Evolutionary conservation across 2,888 invertebrate species (phyloP).

Genomic region (Brachyptera risi): DNA sequence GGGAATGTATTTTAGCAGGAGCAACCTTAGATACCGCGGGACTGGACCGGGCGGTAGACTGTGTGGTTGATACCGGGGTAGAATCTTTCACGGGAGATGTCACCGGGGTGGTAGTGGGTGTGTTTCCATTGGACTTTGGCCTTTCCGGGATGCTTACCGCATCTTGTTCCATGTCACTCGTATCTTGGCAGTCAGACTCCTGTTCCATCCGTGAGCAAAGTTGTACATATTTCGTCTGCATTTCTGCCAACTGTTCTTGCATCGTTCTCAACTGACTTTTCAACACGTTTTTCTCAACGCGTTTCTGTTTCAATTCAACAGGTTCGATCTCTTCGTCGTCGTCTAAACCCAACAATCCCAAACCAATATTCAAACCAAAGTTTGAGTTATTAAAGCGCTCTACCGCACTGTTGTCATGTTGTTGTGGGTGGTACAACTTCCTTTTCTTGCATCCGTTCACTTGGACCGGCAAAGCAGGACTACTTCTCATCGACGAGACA

Average conservation of each 20-base stretch:
- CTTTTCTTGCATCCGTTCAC: slow-evolving; percentile 94
- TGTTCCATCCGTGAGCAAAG: slow-evolving; percentile 81
- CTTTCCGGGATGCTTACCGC: slow-evolving; percentile 46
- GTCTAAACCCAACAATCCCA: slow-evolving; percentile 55
- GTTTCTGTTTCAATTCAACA: slow-evolving; percentile 75
- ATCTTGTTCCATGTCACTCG: slow-evolving; percentile 62
- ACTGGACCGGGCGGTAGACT: slow-evolving; percentile 39
- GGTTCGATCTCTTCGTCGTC: slow-evolving; percentile 73
- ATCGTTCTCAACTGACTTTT: slow-evolving; percentile 81
- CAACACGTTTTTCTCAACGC: slow-evolving; percentile 80
- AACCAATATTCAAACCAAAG: slow-evolving; percentile 54
- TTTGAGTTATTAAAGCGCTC: slow-evolving; percentile 56
- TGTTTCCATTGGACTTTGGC: slow-evolving; percentile 53
- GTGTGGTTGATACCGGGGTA: slow-evolving; percentile 25
- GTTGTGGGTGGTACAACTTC: slow-evolving; percentile 93
- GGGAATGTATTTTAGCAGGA: slow-evolving; percentile 56
- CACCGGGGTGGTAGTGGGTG: slow-evolving; percentile 37
- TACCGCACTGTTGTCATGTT: slow-evolving; percentile 68
- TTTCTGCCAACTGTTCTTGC: slow-evolving; percentile 85
- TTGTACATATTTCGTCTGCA: slow-evolving; percentile 88
- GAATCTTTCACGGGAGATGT: slow-evolving; percentile 37
- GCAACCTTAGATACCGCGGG: slow-evolving; percentile 57
- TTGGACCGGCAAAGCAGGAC: slow-evolving; percentile 69
- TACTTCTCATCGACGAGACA: slow-evolving; percentile 87
- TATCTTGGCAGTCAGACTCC: slow-evolving; percentile 66